Evolutionary conservation across 2,797 vertebrate genomes (phyloP), one percentile per base, ranked within the genome.

Genomic region (Emys orbicularis): DNA sequence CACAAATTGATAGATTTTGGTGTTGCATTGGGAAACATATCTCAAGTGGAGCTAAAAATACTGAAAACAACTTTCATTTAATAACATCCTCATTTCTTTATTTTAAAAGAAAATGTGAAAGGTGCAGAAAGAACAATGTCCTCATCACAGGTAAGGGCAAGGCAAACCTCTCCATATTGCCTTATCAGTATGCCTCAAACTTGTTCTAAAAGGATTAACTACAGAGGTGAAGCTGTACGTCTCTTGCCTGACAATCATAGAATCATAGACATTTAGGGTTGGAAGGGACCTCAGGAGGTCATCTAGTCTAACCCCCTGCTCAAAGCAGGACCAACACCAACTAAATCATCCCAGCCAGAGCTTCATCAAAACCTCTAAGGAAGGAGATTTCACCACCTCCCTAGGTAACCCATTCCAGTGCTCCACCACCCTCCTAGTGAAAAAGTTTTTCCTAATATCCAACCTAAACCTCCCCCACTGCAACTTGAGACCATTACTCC

Each of bases 181-280:
- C 41, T 5, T 8, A 29, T 10, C 1, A 2, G 4, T 80, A 68
- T 76, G 19, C 44, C 47, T 83, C 56, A 68, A 89, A 84, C 0
- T 56, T 81, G 0, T n/a, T 89, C 83, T n/a, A 25, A 1, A 18
- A 59, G 53, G 49, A 81, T 76, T 37, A 53, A 23, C 2, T 19
- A 4, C 41, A 6, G 7, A 47, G n/a, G 8, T 85, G 3, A 12
- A 25, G n/a, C 5, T 68, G 50, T 61, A 25, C 1, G 0, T 41
- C n/a, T 37, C 5, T 57, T 37, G 49, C 68, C 53, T 27, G 37
- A 4, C 0, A 1, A 10, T 54, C 9, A 53, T 19, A 52, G 52
- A 53, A 53, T 18, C 50, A 53, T 54, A 54, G 53, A 54, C 4
- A 21, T 54, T 54, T 9, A 54, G 54, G 4, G 54, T 54, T 54